phyloP scores from a whole-genome alignment of 2,888 invertebrate genomes.

The Buathra laborator region DNA sequence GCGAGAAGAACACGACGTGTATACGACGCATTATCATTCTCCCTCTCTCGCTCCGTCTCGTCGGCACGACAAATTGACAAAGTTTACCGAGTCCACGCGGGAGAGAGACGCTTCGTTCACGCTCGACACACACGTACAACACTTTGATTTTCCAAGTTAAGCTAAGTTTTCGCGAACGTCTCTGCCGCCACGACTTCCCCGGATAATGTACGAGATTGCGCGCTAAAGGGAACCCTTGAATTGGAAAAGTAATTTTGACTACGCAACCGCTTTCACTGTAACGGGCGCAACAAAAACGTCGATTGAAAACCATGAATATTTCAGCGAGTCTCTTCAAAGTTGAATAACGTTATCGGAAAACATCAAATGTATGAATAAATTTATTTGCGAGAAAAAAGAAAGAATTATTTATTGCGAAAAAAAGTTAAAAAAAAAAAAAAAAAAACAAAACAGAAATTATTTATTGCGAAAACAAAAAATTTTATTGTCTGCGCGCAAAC shows the following conservation, averaged over 20 bases:
- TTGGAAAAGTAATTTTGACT: slow-evolving; percentile 40
- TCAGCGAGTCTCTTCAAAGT: not conserved
- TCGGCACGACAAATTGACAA: slow-evolving; percentile 57
- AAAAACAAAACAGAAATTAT: no score
- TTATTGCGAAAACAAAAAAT: no score
- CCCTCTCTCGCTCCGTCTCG: not conserved
- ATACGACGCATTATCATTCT: not conserved
- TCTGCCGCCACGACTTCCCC: not conserved
- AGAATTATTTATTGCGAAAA: no score
- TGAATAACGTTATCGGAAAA: not conserved
- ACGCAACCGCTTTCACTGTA: slow-evolving; percentile 20
- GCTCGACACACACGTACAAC: slow-evolving; percentile 40
- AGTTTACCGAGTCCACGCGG: slow-evolving; percentile 37
- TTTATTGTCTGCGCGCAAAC: no score
- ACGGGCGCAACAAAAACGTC: slow-evolving; percentile 1
- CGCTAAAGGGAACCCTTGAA: not conserved
- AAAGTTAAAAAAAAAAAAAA: no score
- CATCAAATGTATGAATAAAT: not conserved
- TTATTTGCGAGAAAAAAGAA: not conserved
- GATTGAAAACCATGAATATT: slow-evolving; percentile 2
- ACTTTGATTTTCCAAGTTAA: slow-evolving; percentile 43
- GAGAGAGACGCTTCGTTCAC: not conserved
- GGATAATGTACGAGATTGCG: slow-evolving; percentile 35
- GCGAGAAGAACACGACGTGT: not conserved
- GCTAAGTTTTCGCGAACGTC: slow-evolving; percentile 6